Percentiles rank a stretch among this genome's conserved stretches.
Conservation (phyloP, 2,888 invertebrate species). For the Tenthredo livida region DNA sequence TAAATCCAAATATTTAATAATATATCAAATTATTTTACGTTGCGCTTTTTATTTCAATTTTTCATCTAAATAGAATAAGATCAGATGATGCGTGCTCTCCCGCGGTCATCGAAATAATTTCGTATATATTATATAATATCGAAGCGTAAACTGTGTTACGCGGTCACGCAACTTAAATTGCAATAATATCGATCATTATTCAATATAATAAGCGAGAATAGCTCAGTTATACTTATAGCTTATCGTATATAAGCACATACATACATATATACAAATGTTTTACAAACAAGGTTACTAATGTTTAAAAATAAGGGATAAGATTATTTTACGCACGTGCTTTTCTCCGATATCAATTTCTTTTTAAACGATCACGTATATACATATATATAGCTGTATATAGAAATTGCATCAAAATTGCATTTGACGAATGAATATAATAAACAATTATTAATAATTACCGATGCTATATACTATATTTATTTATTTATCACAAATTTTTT, state of each 20-base stretch:
- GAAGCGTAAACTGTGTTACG: not conserved
- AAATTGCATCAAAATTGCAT: not conserved
- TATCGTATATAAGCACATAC: not conserved
- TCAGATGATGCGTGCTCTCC: not conserved
- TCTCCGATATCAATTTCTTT: conserved; percentile 4
- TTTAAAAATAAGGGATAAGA: conserved; percentile 35
- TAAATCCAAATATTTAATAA: not conserved
- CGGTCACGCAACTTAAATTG: not conserved
- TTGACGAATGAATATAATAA: not conserved
- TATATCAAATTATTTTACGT: not conserved
- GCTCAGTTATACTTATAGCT: not conserved
- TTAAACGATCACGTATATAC: no score
- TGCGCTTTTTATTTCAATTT: not conserved
- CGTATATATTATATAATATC: not conserved
- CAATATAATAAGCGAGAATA: not conserved
- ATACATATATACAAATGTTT: not conserved
- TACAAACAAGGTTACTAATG: conserved; percentile 8
- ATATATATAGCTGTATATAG: not conserved
- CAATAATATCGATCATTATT: not conserved
- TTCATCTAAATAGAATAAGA: not conserved
- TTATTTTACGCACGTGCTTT: conserved; percentile 18
- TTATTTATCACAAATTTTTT: not conserved
- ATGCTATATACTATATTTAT: not conserved
- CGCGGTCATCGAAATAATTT: not conserved
- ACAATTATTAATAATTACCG: not conserved